A percentile compares a stretch with the other conserved stretches of the same genome.
These are phyloP conservation scores for Diacarnus erythraeanus DNA, from an alignment of 37 sponge, comb jelly and placozoan genomes.

Conservation along the genomic window DNA sequence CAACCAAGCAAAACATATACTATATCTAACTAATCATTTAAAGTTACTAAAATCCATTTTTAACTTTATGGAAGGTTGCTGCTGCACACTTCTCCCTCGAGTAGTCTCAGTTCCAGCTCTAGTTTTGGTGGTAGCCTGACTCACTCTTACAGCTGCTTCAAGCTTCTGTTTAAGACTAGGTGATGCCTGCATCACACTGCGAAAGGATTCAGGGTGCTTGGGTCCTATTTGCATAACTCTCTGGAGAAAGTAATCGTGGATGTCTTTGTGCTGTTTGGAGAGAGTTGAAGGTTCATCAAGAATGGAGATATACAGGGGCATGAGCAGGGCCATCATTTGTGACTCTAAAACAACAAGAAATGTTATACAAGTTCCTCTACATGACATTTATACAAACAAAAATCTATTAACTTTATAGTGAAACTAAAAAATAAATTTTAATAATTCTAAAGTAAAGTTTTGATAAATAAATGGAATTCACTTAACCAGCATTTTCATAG, in stretches of 20 bases:
- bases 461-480: background rate
- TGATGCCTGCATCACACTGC: constrained; percentile 54
- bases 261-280: background rate
- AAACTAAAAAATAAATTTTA: background rate
- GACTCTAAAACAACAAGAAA: constrained; percentile 26
- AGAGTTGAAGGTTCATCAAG: constrained; percentile 20
- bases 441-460: background rate
- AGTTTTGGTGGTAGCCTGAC: background rate
- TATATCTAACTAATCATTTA: constrained; percentile 24
- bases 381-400: background rate
- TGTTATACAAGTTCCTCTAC: background rate
- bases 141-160: constrained; percentile 65
- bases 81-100: background rate
- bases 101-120: background rate
- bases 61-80: constrained; percentile 71
- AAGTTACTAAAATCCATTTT: constrained; percentile 90
- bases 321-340: constrained; percentile 44
- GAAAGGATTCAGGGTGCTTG: constrained; percentile 69
- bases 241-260: constrained; percentile 56
- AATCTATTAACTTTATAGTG: background rate
- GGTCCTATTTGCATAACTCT: constrained; percentile 75
- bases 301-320: constrained; percentile 61
- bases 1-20: background rate
- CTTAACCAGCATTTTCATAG: background rate
- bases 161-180: constrained; percentile 64